Percentiles rank a stretch among this genome's conserved stretches.
Conservation (phyloP, 2,888 invertebrate species). For the Nezara viridula region DNA sequence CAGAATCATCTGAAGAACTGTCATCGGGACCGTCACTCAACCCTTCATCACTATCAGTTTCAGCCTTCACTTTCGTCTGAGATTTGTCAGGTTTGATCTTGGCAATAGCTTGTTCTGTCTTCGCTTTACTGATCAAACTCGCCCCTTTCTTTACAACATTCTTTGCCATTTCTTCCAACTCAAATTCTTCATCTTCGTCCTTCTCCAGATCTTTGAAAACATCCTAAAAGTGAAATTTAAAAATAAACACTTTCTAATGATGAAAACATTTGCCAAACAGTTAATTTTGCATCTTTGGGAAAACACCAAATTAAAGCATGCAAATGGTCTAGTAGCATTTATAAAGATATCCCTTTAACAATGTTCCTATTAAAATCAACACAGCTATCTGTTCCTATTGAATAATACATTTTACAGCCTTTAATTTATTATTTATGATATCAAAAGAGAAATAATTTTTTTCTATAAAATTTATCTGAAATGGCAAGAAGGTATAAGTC, state of each 20-base stretch:
- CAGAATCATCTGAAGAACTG: constrained; percentile 68
- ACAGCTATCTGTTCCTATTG: too few relatives aligned
- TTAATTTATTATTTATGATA: too few relatives aligned
- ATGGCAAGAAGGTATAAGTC: too few relatives aligned
- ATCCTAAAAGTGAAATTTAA: constrained; percentile 64
- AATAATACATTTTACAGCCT: too few relatives aligned
- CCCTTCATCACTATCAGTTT: constrained; percentile 56
- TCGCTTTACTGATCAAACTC: constrained; percentile 69
- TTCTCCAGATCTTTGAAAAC: constrained; percentile 77
- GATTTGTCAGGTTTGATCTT: constrained; percentile 66
- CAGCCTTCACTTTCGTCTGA: constrained; percentile 12
- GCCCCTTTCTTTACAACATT: constrained; percentile 81
- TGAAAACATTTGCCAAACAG: not conserved
- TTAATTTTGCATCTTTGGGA: not conserved
- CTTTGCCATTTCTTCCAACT: constrained; percentile 84
- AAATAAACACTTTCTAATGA: constrained; percentile 58
- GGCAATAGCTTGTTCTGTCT: constrained; percentile 66
- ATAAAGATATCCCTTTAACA: not conserved
- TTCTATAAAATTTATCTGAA: too few relatives aligned
- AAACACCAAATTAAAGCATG: not conserved
- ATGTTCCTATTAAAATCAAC: not conserved
- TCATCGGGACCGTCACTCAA: constrained; percentile 70
- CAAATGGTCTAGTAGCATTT: not conserved
- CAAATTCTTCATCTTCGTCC: constrained; percentile 89
- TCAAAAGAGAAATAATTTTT: too few relatives aligned